Base-by-base conservation (phyloP, 2,797 vertebrate species). In the Loriculus beryllinus region DNA sequence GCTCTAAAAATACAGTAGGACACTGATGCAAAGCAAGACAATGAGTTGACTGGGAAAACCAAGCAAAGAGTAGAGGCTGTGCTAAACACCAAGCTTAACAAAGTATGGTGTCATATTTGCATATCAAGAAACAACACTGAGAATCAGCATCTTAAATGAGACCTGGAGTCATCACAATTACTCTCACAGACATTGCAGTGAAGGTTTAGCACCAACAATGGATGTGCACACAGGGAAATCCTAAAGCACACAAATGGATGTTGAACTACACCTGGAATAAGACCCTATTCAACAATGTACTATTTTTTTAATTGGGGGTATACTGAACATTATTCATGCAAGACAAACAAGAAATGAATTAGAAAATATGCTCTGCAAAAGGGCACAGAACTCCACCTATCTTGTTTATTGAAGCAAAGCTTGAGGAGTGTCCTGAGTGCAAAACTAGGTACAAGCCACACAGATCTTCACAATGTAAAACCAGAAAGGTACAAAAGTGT, bases 341-440 rank as follows among this genome's bases (percentile, higher is more conserved):
- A 93, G 31, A 77, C 25, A 91, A 93, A 89, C 37, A 92, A 86
- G 48, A 86, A 76, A 85, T 65, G 54, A 76, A 69, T 85, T 74
- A 70, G 35, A 67, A 96, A 80, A 80, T 19, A 23, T 20, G 35
- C 42, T 86, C 79, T 59, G 63, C 56, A 62, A 64, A 88, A 87
- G 75, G 71, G 56, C 48, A 93, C 15, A 47, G 60, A 89, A 89
- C 18, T 87, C 76, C 56, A 82, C 43, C 75, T 91, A 47, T 75
- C 51, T 74, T 9, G 2, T 14, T 64, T 83, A 64, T 3, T n/a
- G 42, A 88, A 83, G 12, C 21, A 42, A 90, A 92, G 37, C 15
- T 39, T 77, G 52, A 88, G 35, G 37, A 91, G 39, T 39, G 45
- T 17, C 49, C 52, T 29, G 70, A 45, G 63, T 33, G 19, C 72